Percentiles rank a stretch among this genome's conserved stretches.
Conservation (phyloP, 2,888 invertebrate genomes). For the Desoria tigrina region DNA sequence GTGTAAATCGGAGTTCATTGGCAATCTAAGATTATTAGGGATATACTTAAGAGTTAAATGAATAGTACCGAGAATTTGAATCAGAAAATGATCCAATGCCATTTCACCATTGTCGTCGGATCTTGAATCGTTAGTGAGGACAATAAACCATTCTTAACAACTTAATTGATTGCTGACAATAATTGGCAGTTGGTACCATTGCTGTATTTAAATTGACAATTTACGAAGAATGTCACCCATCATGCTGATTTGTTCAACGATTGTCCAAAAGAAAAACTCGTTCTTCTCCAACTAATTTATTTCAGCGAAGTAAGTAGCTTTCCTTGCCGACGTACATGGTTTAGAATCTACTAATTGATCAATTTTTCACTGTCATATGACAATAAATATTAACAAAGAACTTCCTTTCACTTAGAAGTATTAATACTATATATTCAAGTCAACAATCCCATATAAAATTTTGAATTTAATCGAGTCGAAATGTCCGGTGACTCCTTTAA, state of each 20-base stretch:
- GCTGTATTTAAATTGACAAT: background rate
- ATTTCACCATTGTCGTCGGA: too few species aligned
- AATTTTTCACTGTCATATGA: slow-evolving; percentile 2
- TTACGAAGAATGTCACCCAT: background rate
- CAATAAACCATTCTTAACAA: too few species aligned
- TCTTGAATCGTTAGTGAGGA: background rate
- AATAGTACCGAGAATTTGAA: too few species aligned
- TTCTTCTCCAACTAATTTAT: background rate
- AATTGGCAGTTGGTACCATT: background rate
- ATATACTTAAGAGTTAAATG: background rate
- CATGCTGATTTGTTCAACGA: background rate
- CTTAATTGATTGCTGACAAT: too few species aligned
- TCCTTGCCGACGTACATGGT: background rate
- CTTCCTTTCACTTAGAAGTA: background rate
- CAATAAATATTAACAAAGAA: background rate
- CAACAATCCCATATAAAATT: too few species aligned
- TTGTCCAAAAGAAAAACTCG: background rate
- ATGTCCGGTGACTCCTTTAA: too few species aligned
- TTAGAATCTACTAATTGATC: background rate
- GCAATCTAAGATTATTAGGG: too few species aligned
- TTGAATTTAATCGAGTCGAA: too few species aligned
- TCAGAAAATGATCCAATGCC: too few species aligned
- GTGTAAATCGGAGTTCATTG: too few species aligned
- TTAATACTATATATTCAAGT: background rate
- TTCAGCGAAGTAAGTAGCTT: background rate